Percentiles rank a stretch among this genome's conserved stretches.
Conservation (phyloP, 37 sponge, comb jelly and placozoan genomes). For the Cliona cf. orientalis region DNA sequence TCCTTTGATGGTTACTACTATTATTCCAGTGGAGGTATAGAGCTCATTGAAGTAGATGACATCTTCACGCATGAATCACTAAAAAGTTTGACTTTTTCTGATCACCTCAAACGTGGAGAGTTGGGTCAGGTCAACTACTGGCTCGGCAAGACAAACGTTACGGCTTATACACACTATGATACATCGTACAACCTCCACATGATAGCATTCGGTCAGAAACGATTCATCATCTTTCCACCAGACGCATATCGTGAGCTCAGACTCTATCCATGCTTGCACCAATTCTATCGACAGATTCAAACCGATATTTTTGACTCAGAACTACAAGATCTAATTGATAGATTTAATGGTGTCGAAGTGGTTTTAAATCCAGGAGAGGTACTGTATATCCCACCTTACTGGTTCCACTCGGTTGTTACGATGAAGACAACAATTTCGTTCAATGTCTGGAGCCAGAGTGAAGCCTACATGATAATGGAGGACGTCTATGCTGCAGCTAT, state of each 20-base stretch:
- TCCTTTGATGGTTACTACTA: constrained; percentile 21
- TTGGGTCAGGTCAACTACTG: constrained; percentile 75
- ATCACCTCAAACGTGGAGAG: neutral
- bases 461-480: constrained; percentile 51
- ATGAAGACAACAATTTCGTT: constrained; percentile 65
- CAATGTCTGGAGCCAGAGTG: constrained; percentile 76
- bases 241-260: constrained; percentile 23
- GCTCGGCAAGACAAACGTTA: constrained; percentile 60
- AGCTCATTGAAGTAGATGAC: constrained; percentile 13
- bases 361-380: constrained; percentile 42
- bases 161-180: constrained; percentile 82
- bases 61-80: constrained; percentile 15
- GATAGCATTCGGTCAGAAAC: constrained; percentile 50
- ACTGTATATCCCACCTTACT: constrained; percentile 76
- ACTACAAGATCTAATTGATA: neutral
- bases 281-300: constrained; percentile 60
- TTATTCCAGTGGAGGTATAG: constrained; percentile 65
- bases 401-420: constrained; percentile 79
- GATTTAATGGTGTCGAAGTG: constrained; percentile 4
- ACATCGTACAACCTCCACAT: constrained; percentile 76
- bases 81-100: constrained; percentile 27
- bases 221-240: constrained; percentile 66
- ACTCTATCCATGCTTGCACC: constrained; percentile 70
- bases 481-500: constrained; percentile 34
- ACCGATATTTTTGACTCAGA: neutral